Conservation (phyloP, 2,113 vertebrate genomes). For the Panthera tigris region DNA sequence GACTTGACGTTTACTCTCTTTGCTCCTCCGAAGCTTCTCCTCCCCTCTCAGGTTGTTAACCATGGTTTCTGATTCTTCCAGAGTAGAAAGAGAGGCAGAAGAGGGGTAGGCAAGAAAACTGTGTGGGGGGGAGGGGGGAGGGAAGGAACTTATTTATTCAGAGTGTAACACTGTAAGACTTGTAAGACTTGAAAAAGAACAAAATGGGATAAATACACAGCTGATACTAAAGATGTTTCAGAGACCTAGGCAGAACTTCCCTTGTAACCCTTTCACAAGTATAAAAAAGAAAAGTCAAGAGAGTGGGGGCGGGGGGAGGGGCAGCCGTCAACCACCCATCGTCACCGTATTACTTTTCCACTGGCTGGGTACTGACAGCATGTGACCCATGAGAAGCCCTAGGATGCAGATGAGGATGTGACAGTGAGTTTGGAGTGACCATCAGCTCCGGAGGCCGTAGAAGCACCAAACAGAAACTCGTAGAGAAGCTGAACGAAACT, state of each 20-base stretch:
- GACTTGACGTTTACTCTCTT: background rate
- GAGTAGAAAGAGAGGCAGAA: background rate
- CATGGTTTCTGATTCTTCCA: background rate
- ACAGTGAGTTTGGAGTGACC: conserved; percentile 93
- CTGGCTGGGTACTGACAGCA: conserved; percentile 81
- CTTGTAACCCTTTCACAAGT: background rate
- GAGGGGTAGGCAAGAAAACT: background rate
- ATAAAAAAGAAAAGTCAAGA: background rate
- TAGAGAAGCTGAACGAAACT: conserved; percentile 93
- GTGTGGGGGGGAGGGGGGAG: no score
- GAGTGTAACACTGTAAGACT: background rate
- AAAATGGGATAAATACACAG: background rate
- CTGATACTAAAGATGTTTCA: background rate
- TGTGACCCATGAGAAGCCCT: conserved; percentile 94
- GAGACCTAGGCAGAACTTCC: background rate
- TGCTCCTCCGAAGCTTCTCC: background rate
- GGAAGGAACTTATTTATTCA: conserved; percentile 27
- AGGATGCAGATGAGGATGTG: conserved; percentile 95
- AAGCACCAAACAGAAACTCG: conserved; percentile 92
- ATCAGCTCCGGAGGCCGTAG: conserved; percentile 93
- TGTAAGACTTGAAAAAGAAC: background rate
- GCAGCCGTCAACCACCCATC: no score
- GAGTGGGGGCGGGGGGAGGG: no score
- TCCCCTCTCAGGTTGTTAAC: background rate
- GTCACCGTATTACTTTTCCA: no score